phyloP scores from a whole-genome alignment of 2,797 vertebrate genomes.

The Gallinago nigripennis region DNA sequence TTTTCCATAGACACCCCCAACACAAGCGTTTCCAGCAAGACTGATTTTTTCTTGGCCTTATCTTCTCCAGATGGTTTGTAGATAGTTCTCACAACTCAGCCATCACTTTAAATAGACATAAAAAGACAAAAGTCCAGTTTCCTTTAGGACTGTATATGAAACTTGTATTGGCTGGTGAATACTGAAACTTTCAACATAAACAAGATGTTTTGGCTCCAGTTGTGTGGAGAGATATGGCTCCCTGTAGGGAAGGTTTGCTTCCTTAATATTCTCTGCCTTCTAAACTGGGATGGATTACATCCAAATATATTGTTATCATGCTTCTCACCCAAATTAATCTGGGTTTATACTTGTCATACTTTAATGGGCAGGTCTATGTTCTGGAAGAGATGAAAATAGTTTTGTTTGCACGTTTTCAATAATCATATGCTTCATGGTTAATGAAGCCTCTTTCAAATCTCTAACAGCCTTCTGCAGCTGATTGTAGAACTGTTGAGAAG shows the following conservation, averaged over 20 bases:
- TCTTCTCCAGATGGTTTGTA: slow-evolving; percentile 67
- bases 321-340: slow-evolving; percentile 24
- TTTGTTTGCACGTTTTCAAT: slow-evolving; percentile 62
- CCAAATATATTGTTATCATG: slow-evolving; percentile 28
- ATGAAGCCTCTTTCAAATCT: slow-evolving; percentile 46
- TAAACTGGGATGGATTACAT: slow-evolving; percentile 14
- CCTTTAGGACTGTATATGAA: slow-evolving; percentile 9
- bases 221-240: not conserved
- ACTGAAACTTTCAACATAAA: slow-evolving; percentile 11
- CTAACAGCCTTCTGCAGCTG: slow-evolving; percentile 38
- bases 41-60: slow-evolving; percentile 64
- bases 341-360: slow-evolving; percentile 39
- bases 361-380: slow-evolving; percentile 39
- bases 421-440: slow-evolving; percentile 65
- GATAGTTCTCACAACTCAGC: slow-evolving; percentile 61
- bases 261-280: not conserved
- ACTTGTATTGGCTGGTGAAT: not conserved
- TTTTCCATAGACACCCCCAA: slow-evolving; percentile 69
- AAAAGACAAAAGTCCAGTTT: slow-evolving; percentile 63
- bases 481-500: slow-evolving; percentile 21
- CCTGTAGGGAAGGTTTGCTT: not conserved
- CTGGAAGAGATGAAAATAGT: slow-evolving; percentile 35
- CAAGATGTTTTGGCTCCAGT: not conserved
- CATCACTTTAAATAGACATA: slow-evolving; percentile 55
- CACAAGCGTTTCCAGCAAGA: slow-evolving; percentile 55